Evolutionary conservation across 1,140 invertebrate species (phyloP).

Genomic region (Scaptodrosophila lebanonensis): DNA sequence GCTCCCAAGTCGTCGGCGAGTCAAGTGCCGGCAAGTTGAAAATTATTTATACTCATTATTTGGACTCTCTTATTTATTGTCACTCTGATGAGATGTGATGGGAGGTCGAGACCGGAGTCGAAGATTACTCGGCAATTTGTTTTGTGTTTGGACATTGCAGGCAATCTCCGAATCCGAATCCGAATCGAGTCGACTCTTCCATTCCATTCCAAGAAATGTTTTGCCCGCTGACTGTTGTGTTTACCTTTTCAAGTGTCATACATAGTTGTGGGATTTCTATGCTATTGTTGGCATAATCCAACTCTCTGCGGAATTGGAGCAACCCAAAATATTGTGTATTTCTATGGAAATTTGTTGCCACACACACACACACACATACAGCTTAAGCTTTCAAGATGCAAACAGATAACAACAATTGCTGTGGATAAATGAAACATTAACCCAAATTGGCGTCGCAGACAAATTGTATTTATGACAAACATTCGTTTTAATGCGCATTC

Average conservation of each 20-base stretch:
- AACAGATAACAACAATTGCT: no score
- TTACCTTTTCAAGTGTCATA: constrained; percentile 10
- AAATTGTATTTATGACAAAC: no score
- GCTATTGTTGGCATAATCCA: constrained; percentile 29
- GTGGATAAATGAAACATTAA: constrained; percentile 15
- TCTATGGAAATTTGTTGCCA: constrained; percentile 23
- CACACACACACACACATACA: no score
- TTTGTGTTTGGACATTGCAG: constrained; percentile 32
- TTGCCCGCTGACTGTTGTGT: no score
- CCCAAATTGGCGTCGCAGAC: constrained; percentile 11
- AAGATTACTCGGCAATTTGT: constrained; percentile 72
- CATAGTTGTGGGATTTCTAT: no score
- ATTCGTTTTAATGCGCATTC: constrained; percentile 46
- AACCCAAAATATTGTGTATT: constrained; percentile 7
- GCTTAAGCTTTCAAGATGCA: no score
- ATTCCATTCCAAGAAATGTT: no score
- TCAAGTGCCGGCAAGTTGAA: no score
- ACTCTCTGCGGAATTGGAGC: constrained; percentile 23
- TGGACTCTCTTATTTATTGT: constrained; percentile 52
- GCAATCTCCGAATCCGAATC: no score
- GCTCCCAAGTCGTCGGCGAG: no score
- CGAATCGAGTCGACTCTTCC: no score
- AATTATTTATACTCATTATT: constrained; percentile 24
- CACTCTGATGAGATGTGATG: no score
- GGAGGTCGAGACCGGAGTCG: constrained; percentile 21